Conservation (phyloP, 2,797 vertebrate genomes). For the Cossypha niveicapilla region DNA sequence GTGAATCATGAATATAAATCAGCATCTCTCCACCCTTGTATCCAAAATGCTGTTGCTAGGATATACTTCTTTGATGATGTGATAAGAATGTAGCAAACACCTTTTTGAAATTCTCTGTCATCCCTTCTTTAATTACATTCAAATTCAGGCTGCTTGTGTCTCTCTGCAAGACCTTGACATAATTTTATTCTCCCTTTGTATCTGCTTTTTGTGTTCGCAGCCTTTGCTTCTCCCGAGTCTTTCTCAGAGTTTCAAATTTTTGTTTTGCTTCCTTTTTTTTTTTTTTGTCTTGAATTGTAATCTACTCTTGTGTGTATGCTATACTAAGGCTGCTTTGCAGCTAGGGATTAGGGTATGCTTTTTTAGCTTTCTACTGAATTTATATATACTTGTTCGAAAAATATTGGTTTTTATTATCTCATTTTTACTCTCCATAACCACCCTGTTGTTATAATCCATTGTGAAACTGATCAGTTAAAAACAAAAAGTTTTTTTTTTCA, state of each 20-base stretch:
- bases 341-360: background rate
- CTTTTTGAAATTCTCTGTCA: constrained; percentile 45
- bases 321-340: background rate
- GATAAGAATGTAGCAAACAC: background rate
- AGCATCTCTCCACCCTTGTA: background rate
- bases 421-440: background rate
- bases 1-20: constrained; percentile 41
- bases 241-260: background rate
- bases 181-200: background rate
- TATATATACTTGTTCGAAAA: background rate
- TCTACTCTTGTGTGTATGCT: background rate
- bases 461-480: background rate
- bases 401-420: background rate
- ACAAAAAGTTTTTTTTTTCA: background rate
- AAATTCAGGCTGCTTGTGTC: background rate
- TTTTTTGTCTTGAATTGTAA: background rate
- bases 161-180: constrained; percentile 16
- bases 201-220: background rate
- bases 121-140: constrained; percentile 48
- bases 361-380: background rate
- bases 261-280: background rate
- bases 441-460: background rate
- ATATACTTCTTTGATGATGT: constrained; percentile 36
- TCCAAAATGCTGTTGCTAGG: constrained; percentile 55
- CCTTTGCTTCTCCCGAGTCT: background rate